Conservation (phyloP, 2,113 vertebrate species). For the Lutjanus erythropterus region DNA sequence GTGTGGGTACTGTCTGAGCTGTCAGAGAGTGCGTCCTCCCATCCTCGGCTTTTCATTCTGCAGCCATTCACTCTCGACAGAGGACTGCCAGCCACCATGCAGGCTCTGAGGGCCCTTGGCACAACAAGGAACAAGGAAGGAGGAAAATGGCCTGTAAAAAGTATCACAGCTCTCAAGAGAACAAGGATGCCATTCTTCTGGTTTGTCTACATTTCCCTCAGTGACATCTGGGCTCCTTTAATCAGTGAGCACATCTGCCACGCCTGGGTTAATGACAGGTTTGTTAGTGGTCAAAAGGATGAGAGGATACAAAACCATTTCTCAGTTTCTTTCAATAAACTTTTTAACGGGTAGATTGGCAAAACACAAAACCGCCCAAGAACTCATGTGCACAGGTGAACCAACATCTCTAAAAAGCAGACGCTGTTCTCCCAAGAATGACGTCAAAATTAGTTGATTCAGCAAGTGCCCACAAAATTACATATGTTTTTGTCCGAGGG, state of each 20-base stretch:
- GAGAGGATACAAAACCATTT: not conserved
- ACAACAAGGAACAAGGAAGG: constrained; percentile 30
- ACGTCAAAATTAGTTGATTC: not conserved
- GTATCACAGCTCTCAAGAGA: not conserved
- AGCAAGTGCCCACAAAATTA: not conserved
- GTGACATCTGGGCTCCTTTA: not conserved
- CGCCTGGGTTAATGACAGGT: not conserved
- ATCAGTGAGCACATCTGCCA: not conserved
- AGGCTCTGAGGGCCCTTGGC: not conserved
- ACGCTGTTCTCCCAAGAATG: too few relatives aligned
- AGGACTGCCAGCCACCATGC: constrained; percentile 5
- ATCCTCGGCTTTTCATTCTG: constrained; percentile 5
- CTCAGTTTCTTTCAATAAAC: not conserved
- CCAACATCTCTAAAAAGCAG: not conserved
- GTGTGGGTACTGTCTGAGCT: constrained; percentile 54
- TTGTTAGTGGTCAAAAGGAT: not conserved
- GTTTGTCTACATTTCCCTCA: constrained; percentile 30
- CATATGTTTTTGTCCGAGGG: too few relatives aligned
- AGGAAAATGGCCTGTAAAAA: constrained; percentile 16
- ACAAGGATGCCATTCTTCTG: constrained; percentile 30
- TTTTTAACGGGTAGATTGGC: not conserved
- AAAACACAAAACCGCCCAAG: not conserved
- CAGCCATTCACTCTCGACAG: constrained; percentile 12
- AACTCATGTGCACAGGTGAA: not conserved
- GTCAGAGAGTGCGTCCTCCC: constrained; percentile 33